Evolutionary conservation across 1,140 invertebrate species (phyloP).

Genomic region (Drosophila erecta): DNA sequence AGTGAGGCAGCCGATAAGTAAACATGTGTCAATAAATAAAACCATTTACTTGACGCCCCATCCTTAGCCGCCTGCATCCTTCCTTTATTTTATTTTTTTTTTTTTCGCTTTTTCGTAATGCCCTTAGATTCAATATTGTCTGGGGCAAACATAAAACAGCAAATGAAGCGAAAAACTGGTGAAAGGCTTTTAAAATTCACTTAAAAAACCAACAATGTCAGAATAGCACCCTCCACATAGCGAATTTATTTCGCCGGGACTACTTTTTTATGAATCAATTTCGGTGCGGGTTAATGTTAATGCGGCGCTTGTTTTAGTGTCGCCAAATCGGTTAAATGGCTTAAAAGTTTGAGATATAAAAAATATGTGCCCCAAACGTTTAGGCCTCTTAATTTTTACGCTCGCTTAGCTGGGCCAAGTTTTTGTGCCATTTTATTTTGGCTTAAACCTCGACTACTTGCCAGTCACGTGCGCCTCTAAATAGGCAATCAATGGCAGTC

Average conservation of each 20-base stretch:
- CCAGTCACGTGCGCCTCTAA: constrained; percentile 61
- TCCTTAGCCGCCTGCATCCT: constrained; percentile 10
- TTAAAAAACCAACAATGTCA: constrained; percentile 76
- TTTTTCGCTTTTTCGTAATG: no score
- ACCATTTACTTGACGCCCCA: constrained; percentile 64
- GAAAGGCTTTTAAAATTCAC: constrained; percentile 81
- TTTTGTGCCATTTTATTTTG: constrained; percentile 7
- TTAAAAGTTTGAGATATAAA: constrained; percentile 77
- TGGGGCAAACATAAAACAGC: constrained; percentile 65
- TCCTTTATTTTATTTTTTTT: background rate
- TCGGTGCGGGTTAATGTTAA: constrained; percentile 42
- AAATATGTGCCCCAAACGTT: background rate
- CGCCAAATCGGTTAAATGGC: constrained; percentile 77
- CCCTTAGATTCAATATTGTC: constrained; percentile 31
- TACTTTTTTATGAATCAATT: constrained; percentile 76
- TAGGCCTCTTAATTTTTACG: constrained; percentile 51
- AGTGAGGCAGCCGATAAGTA: constrained; percentile 51
- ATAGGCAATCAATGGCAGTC: constrained; percentile 60
- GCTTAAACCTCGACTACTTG: constrained; percentile 8
- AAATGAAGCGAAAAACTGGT: constrained; percentile 81
- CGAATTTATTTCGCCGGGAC: constrained; percentile 53
- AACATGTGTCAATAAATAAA: constrained; percentile 83
- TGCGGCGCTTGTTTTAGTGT: constrained; percentile 64
- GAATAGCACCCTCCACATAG: constrained; percentile 39
- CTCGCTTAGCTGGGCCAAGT: constrained; percentile 37